Conservation (phyloP, 2,888 invertebrate species). For the Acronicta leporina region DNA sequence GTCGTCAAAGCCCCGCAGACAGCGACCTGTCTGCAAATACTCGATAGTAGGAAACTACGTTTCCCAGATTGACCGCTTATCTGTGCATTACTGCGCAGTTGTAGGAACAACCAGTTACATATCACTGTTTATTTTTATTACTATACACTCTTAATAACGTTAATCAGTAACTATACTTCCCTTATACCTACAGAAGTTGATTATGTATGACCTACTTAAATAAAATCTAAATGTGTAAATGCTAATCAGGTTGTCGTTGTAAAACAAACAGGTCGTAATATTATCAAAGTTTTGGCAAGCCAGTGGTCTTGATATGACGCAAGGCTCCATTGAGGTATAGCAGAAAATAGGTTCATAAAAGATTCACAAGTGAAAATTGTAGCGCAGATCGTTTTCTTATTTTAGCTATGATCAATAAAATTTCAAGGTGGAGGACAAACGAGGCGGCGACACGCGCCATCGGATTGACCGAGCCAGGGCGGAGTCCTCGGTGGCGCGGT, state of each 20-base stretch:
- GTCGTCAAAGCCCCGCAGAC: conserved; percentile 32
- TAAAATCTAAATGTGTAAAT: conserved; percentile 33
- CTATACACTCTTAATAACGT: conserved; percentile 31
- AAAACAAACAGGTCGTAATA: conserved; percentile 20
- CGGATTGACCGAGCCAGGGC: conserved; percentile 64
- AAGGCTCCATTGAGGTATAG: conserved; percentile 43
- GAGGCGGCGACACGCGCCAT: conserved; percentile 61
- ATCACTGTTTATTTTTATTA: conserved; percentile 44
- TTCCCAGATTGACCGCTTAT: conserved; percentile 82
- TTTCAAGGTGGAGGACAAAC: conserved; percentile 66
- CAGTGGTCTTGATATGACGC: conserved; percentile 26
- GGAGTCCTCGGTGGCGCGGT: conserved; percentile 68
- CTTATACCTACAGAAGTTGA: conserved; percentile 28
- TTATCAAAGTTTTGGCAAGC: conserved; percentile 21
- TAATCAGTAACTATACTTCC: conserved; percentile 24
- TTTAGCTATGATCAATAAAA: conserved; percentile 58
- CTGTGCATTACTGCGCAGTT: conserved; percentile 76
- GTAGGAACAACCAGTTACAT: conserved; percentile 33
- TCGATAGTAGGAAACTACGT: conserved; percentile 36
- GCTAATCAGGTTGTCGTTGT: conserved; percentile 16
- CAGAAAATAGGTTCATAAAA: conserved; percentile 29
- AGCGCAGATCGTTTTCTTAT: conserved; percentile 43
- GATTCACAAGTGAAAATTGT: conserved; percentile 30
- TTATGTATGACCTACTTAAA: conserved; percentile 38
- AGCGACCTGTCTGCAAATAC: conserved; percentile 40